Base-by-base conservation (phyloP, 2,888 invertebrate species). In the Chironomus riparius region DNA sequence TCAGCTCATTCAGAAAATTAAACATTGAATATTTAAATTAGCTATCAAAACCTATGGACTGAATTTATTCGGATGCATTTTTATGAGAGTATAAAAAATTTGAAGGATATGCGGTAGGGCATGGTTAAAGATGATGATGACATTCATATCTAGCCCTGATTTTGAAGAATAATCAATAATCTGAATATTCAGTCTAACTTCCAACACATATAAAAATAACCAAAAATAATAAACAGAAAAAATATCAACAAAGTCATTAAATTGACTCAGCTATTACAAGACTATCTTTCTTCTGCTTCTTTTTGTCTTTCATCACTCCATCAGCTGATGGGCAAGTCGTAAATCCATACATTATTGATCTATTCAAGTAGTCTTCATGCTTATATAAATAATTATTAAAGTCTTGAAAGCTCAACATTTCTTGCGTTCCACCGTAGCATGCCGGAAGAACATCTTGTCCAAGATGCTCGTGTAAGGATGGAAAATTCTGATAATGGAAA, bases 361-460 rank as follows among this genome's bases (percentile, higher is more conserved):
- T 69, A 28, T 76, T 76, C 13, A 76, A 47, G 21, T 76, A 69
- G 21, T 68, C 69, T 69, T 76, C 76, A 56, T 76, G 69, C 18
- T 68, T 69, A 69, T 47, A 76, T 13, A 76, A 47, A 76, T 69
- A 76, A 56, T 76, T 69, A n/a, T 68, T 48, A n/a, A 76, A 21
- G 12, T 69, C 69, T 15, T 22, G 12, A 28, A 28, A 69, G 3
- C 69, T 48, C 4, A 71, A 13, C 79, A 83, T 83, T 3, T 79
- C 74, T 4, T 78, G 78, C 2, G 82, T 81, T 0, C 83, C 83
- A 0, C 83, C 83, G 77, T 83, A 83, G 78, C 81, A 80, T 7
- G 79, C 81, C 5, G 83, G 83, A 47, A 82, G 77, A 72, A 78
- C 77, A 50, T 83, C 82, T 69, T 80, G 80, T 4, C 83, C 83